Conservation (phyloP, 2,797 vertebrate species). For the Enteromius mattozi region DNA sequence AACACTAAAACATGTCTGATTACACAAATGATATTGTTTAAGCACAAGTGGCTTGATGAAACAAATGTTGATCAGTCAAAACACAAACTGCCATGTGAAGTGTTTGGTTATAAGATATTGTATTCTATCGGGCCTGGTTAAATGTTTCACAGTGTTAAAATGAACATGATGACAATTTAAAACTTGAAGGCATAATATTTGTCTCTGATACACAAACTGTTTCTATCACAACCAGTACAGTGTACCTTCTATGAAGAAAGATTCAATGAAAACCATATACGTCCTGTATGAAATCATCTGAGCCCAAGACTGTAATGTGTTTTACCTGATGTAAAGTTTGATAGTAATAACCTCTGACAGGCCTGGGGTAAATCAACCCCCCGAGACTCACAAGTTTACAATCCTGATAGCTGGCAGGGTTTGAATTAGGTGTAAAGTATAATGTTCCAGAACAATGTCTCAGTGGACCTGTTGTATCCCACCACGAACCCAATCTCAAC, state of each 20-base stretch:
- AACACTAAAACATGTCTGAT: slow-evolving; percentile 16
- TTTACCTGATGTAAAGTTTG: slow-evolving; percentile 53
- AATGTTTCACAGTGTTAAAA: slow-evolving; percentile 24
- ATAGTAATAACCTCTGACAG: slow-evolving; percentile 53
- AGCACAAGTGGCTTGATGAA: slow-evolving; percentile 4
- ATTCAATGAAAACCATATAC: slow-evolving; percentile 39
- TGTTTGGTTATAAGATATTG: background rate
- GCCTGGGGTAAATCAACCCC: slow-evolving; percentile 50
- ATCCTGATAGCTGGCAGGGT: slow-evolving; percentile 41
- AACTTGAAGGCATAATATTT: slow-evolving; percentile 9
- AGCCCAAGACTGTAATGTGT: slow-evolving; percentile 30
- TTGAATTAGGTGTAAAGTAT: slow-evolving; percentile 42
- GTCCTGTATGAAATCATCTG: slow-evolving; percentile 40
- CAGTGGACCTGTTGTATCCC: slow-evolving; percentile 29
- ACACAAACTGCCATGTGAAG: background rate
- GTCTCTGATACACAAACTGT: slow-evolving; percentile 25
- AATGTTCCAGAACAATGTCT: slow-evolving; percentile 44
- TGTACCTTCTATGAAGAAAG: slow-evolving; percentile 18
- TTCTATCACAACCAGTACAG: slow-evolving; percentile 8
- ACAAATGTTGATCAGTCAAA: background rate
- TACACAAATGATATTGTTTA: slow-evolving; percentile 5
- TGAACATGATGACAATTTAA: slow-evolving; percentile 6
- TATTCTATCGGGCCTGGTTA: background rate
- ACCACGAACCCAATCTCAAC: slow-evolving; percentile 33
- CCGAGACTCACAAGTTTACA: slow-evolving; percentile 47